Evolutionary conservation across 2,888 invertebrate genomes (phyloP).

Genomic region (Maniola hyperantus): DNA sequence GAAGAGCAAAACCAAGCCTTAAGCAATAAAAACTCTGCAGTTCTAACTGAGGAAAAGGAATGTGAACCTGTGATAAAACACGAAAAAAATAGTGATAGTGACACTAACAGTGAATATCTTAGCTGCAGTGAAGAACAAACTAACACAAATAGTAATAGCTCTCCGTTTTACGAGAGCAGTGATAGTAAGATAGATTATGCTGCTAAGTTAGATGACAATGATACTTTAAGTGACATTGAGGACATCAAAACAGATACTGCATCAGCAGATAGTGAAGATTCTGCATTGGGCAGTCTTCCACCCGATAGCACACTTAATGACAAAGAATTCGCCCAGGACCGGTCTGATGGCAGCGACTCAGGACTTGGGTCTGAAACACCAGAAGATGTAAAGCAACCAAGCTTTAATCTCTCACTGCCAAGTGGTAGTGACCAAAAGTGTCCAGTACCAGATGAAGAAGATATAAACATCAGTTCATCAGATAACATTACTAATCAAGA

Average conservation of each 20-base stretch:
- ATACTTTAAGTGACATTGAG: slow-evolving; percentile 78
- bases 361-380: slow-evolving; percentile 90
- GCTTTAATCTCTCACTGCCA: slow-evolving; percentile 64
- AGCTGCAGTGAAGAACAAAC: slow-evolving; percentile 72
- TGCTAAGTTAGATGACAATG: slow-evolving; percentile 77
- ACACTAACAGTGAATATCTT: slow-evolving; percentile 70
- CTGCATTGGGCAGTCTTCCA: slow-evolving; percentile 84
- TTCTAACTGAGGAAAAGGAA: slow-evolving; percentile 50
- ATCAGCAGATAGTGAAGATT: slow-evolving; percentile 84
- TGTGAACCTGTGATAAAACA: slow-evolving; percentile 57
- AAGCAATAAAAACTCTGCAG: slow-evolving; percentile 43
- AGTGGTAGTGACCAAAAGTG: slow-evolving; percentile 54
- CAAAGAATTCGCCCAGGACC: slow-evolving; percentile 84
- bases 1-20: slow-evolving; percentile 39
- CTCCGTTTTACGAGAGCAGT: slow-evolving; percentile 80
- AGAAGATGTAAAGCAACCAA: slow-evolving; percentile 79
- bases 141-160: slow-evolving; percentile 65
- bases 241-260: slow-evolving; percentile 79
- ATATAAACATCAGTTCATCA: slow-evolving; percentile 37
- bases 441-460: slow-evolving; percentile 38
- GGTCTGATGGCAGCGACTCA: slow-evolving; percentile 93
- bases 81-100: slow-evolving; percentile 70
- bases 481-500: slow-evolving; percentile 43
- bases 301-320: slow-evolving; percentile 72
- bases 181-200: slow-evolving; percentile 78